phyloP scores from a whole-genome alignment of 2,888 invertebrate genomes.

The Thereva unica region DNA sequence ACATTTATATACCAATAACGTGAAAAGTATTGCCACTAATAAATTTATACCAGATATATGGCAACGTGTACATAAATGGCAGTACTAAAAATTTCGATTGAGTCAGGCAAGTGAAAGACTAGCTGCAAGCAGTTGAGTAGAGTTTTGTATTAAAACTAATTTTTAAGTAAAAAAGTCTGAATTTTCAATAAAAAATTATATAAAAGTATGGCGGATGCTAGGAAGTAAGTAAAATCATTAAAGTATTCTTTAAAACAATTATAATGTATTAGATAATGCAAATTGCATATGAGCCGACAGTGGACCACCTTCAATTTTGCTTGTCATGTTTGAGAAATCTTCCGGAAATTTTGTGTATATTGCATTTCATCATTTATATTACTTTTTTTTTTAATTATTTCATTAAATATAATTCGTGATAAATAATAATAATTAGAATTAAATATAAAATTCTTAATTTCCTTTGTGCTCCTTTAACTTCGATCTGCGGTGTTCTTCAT shows the following conservation, averaged over 20 bases:
- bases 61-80: constrained; percentile 29
- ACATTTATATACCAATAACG: too few relatives aligned
- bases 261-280: constrained; percentile 3
- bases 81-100: constrained; percentile 23
- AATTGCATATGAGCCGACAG: constrained; percentile 36
- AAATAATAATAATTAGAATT: neutral
- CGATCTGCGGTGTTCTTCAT: too few relatives aligned
- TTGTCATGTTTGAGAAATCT: constrained; percentile 41
- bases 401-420: neutral
- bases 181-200: constrained; percentile 30
- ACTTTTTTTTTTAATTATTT: neutral
- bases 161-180: constrained; percentile 29
- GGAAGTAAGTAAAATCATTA: constrained; percentile 52
- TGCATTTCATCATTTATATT: neutral
- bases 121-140: constrained; percentile 8
- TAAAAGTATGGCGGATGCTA: constrained; percentile 54
- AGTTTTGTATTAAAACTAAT: constrained; percentile 16
- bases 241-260: neutral
- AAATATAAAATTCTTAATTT: neutral
- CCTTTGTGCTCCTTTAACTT: too few relatives aligned
- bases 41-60: constrained; percentile 6
- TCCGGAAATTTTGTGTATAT: neutral
- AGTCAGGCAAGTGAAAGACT: constrained; percentile 22
- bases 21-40: neutral
- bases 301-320: constrained; percentile 41